phyloP scores from a whole-genome alignment of 1,140 invertebrate species.

The Polypedilum pembai region DNA sequence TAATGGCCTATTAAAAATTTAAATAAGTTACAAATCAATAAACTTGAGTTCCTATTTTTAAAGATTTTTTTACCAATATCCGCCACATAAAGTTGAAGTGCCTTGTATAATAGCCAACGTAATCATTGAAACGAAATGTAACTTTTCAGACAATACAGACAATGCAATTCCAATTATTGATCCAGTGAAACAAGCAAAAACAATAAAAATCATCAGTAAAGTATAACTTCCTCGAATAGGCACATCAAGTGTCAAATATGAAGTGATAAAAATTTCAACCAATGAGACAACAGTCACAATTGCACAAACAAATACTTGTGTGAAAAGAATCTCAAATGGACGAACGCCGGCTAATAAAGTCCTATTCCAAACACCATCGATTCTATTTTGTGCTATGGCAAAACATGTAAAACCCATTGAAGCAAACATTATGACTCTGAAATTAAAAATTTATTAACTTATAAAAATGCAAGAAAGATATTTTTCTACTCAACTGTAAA shows the following conservation, averaged over 20 bases:
- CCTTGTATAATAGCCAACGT: neutral
- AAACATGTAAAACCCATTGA: neutral
- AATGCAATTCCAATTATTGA: neutral
- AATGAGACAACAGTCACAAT: neutral
- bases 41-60: too few relatives aligned
- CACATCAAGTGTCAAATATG: neutral
- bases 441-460: neutral
- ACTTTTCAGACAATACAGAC: neutral
- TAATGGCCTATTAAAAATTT: neutral
- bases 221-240: neutral
- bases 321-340: neutral
- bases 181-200: neutral
- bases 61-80: neutral
- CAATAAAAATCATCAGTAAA: neutral
- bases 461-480: too few relatives aligned
- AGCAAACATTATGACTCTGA: neutral
- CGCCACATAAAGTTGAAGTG: neutral
- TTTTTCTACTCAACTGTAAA: neutral
- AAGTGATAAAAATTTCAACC: neutral
- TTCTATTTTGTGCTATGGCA: constrained; percentile 28
- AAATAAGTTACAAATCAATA: too few relatives aligned
- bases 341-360: constrained; percentile 30
- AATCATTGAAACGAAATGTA: neutral
- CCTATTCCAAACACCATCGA: constrained; percentile 34
- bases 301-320: too few relatives aligned